Percentiles rank a stretch among this genome's conserved stretches.
These are phyloP conservation scores for Nemoura dubitans DNA, from an alignment of 2,888 invertebrate species.

Conservation along the genomic window DNA sequence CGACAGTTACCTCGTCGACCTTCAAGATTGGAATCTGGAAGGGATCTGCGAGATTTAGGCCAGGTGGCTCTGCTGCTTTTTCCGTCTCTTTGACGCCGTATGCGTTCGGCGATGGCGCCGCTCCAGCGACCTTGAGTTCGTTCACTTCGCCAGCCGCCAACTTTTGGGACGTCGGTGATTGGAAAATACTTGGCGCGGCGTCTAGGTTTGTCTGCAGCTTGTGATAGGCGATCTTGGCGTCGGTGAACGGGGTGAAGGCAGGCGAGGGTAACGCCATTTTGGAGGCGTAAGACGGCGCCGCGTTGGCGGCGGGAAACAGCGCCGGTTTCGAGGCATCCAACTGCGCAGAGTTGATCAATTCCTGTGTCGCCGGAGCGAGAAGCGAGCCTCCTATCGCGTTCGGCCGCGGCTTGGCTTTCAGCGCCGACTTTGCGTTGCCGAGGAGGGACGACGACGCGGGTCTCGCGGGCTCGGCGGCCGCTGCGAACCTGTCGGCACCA, in stretches of 20 bases:
- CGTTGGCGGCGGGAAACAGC: background rate
- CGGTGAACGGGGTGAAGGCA: background rate
- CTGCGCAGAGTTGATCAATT: too few relatives aligned
- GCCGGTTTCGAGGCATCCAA: background rate
- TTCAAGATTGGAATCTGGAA: background rate
- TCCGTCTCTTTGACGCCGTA: too few relatives aligned
- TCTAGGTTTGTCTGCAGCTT: background rate
- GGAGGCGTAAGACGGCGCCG: background rate
- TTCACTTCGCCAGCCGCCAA: background rate
- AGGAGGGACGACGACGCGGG: too few relatives aligned
- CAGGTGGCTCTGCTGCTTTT: too few relatives aligned
- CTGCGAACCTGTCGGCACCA: too few relatives aligned
- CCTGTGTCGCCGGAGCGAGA: too few relatives aligned
- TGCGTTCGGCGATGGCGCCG: background rate
- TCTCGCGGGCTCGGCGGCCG: too few relatives aligned
- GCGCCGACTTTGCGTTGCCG: too few relatives aligned
- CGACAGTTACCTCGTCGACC: background rate
- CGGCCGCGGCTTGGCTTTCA: background rate
- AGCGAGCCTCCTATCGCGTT: background rate
- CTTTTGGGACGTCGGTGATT: background rate
- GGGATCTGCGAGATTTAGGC: background rate
- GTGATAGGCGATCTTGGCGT: background rate
- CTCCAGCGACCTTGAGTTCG: background rate
- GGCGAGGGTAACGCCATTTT: background rate
- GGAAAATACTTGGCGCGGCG: background rate